These are phyloP conservation scores for Drosophila ananassae DNA, from an alignment of 1,140 invertebrate species.

Conservation along the genomic window DNA sequence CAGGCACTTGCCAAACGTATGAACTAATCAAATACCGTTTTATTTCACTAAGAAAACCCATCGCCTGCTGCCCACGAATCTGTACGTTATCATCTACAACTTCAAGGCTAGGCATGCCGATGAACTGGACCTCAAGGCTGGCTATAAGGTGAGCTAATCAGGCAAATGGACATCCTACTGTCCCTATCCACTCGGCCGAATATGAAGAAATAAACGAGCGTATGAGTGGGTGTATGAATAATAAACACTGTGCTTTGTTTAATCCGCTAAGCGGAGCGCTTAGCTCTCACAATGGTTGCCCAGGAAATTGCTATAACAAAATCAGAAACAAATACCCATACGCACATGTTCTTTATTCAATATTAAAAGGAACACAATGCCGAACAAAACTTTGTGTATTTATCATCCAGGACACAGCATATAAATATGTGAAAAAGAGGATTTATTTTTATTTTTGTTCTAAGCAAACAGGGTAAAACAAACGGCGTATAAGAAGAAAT, in stretches of 20 bases:
- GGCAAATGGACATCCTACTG: background rate
- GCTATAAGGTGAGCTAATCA: conserved; percentile 89
- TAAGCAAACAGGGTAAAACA: conserved; percentile 32
- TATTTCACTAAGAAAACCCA: conserved; percentile 88
- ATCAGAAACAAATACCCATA: conserved; percentile 29
- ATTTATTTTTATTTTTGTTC: conserved; percentile 30
- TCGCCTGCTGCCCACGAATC: conserved; percentile 93
- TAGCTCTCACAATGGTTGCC: conserved; percentile 36
- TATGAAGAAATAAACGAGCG: background rate
- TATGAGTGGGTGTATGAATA: conserved; percentile 25
- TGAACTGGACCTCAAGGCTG: conserved; percentile 97
- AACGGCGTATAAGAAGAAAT: conserved; percentile 42
- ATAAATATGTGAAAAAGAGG: conserved; percentile 10
- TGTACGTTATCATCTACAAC: conserved; percentile 97
- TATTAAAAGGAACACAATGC: conserved; percentile 44
- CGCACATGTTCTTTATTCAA: conserved; percentile 29
- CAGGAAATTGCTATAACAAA: conserved; percentile 59
- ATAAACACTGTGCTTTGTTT: conserved; percentile 72
- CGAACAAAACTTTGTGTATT: conserved; percentile 60
- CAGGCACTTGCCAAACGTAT: background rate
- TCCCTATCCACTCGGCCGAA: background rate
- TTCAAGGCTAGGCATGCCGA: conserved; percentile 97
- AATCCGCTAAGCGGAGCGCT: conserved; percentile 69
- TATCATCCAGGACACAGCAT: conserved; percentile 32
- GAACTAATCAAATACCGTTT: conserved; percentile 40